A percentile compares a stretch with the other conserved stretches of the same genome.
phyloP scores from a whole-genome alignment of 2,113 vertebrate genomes.

The Sterrhoptilus dennistouni region DNA sequence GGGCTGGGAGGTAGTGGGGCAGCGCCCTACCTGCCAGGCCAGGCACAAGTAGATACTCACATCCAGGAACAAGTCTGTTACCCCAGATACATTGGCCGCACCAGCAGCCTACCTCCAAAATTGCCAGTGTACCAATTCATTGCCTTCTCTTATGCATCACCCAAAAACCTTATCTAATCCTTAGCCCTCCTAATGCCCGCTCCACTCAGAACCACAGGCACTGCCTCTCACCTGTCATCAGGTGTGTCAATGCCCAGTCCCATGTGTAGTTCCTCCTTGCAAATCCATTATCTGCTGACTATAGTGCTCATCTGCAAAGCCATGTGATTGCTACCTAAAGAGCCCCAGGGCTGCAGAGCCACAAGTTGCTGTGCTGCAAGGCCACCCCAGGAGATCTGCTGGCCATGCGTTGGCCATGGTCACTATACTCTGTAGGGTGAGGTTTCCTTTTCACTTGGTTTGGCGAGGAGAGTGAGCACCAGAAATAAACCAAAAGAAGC shows the following conservation, averaged over 20 bases:
- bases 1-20: not conserved
- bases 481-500: not conserved
- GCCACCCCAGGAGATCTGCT: not conserved
- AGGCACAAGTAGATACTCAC: not conserved
- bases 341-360: not conserved
- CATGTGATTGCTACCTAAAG: not conserved
- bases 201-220: not conserved
- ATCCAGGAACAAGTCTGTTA: not conserved
- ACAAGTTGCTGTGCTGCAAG: not conserved
- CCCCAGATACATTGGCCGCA: not conserved
- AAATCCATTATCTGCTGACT: not conserved
- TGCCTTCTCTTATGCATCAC: not conserved
- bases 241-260: not conserved
- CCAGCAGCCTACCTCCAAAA: not conserved
- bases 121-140: not conserved
- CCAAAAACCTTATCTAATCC: not conserved
- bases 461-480: rapidly evolving
- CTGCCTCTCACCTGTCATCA: not conserved
- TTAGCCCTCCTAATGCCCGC: not conserved
- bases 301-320: not conserved
- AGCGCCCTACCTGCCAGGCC: not conserved
- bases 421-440: not conserved
- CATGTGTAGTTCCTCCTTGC: rapidly evolving
- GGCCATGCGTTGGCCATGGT: rapidly evolving
- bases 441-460: not conserved